Percentiles rank a stretch among this genome's conserved stretches.
These are phyloP conservation scores for Acrocephalus kingi DNA, from an alignment of 2,113 vertebrate genomes.

Conservation along the genomic window DNA sequence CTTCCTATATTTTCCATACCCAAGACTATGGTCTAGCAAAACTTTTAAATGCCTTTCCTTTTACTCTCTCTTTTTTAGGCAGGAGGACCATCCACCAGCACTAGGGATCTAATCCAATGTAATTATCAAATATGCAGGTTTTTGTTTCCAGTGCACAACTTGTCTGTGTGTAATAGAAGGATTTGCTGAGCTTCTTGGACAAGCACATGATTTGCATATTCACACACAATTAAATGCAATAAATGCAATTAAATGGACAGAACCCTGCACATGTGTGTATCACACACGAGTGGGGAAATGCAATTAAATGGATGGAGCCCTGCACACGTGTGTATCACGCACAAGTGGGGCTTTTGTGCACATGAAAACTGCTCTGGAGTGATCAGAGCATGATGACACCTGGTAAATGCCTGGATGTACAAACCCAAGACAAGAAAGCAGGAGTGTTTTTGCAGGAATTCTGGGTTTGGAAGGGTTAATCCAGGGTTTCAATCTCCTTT, in stretches of 20 bases:
- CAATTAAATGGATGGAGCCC: neutral
- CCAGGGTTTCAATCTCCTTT: neutral
- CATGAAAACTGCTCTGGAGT: neutral
- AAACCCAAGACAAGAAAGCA: neutral
- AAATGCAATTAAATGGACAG: too few species aligned
- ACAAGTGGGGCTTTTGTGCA: neutral
- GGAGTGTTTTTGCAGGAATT: neutral
- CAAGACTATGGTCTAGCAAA: neutral
- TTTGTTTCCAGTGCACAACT: neutral
- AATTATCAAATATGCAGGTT: neutral
- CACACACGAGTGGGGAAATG: too few species aligned
- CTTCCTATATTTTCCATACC: neutral
- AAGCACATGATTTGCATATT: neutral
- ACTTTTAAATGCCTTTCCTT: neutral
- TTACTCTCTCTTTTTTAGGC: neutral
- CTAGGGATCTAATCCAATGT: neutral
- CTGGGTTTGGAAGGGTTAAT: constrained; percentile 13
- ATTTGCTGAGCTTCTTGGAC: neutral
- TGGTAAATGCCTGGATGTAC: neutral
- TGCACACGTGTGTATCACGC: neutral
- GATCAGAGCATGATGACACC: neutral
- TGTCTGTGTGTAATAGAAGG: neutral
- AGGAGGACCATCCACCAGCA: neutral
- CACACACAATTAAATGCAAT: neutral
- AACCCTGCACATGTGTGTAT: too few species aligned